Base-by-base conservation (phyloP, 2,888 invertebrate species). In the Margaritifera margaritifera region DNA sequence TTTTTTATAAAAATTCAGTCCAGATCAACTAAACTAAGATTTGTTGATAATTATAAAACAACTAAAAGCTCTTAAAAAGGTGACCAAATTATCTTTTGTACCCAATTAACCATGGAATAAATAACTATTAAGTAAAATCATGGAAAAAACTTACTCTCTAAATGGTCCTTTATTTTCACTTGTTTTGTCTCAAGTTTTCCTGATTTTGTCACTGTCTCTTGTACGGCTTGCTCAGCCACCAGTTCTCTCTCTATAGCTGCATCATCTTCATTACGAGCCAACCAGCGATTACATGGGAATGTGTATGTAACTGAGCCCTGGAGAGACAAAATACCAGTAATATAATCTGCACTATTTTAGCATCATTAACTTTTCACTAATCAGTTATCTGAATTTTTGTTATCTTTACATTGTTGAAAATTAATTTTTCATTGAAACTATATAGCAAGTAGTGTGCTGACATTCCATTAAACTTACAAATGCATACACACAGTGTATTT, bases 261-360 rank as follows among this genome's bases (percentile, higher is more conserved):
- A 74, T 90, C 90, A 18, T 87, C 89, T 71, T 89, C 88, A 66
- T 87, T 82, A 27, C 85, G 72, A 6, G 90, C 89, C 64, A 90
- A 71, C 90, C 90, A 90, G 5, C 89, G 83, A 27, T 84, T 80
- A 76, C 90, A 90, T 8, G 85, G 86, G 79, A 90, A 90, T 42
- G 82, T 78, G 77, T 86, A 90, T 3, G 87, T 87, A 66, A 86
- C 81, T 5, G 90, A 86, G 18, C 88, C 88, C 89, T 89, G 71
- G 0, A 78, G 68, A n/a, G 18, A n/a, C 19, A 58, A 24, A 25
- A 50, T 24, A 25, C 25, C 8, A 31, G 31, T 31, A 8, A 31
- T 8, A 31, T 6, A 62, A 22, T 4, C n/a, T 55, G 4, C 20
- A 62, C 20, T 19, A 42, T 5, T 15, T n/a, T n/a, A 62, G 50